Percentiles rank a stretch among this genome's conserved stretches.
Conservation (phyloP, 2,113 vertebrate genomes). For the Arizona elegans region DNA sequence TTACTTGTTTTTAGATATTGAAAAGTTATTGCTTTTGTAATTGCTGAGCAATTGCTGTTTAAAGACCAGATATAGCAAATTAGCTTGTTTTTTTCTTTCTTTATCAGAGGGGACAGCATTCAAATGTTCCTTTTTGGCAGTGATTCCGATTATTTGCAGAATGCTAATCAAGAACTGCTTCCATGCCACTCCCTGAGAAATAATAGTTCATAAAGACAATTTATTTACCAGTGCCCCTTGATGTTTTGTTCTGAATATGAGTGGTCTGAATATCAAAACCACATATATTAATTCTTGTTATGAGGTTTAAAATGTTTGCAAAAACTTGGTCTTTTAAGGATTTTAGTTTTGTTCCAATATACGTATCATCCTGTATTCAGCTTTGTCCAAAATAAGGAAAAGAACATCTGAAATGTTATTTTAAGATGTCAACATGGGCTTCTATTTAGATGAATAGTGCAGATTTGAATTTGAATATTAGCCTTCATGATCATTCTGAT, state of each 20-base stretch:
- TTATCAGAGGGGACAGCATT: neutral
- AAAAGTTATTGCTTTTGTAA: neutral
- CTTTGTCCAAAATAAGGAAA: neutral
- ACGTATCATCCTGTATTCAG: neutral
- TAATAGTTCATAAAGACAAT: neutral
- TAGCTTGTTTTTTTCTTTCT: slow-evolving; percentile 4
- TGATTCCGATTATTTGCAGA: neutral
- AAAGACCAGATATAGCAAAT: slow-evolving; percentile 6
- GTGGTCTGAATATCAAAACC: neutral
- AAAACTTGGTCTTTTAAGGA: neutral
- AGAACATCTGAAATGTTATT: neutral
- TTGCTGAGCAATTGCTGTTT: slow-evolving; percentile 10
- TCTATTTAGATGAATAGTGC: no score
- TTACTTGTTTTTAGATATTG: neutral
- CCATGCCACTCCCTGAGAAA: neutral
- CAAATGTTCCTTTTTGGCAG: neutral
- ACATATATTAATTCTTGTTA: neutral
- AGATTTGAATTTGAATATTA: neutral
- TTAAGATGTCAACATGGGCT: neutral
- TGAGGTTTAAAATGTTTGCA: neutral
- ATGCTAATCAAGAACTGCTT: neutral
- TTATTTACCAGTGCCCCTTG: neutral
- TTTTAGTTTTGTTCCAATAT: neutral
- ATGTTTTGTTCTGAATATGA: neutral
- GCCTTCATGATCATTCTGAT: neutral